Conservation (phyloP, 1,140 invertebrate species). For the Lithobius niger region DNA sequence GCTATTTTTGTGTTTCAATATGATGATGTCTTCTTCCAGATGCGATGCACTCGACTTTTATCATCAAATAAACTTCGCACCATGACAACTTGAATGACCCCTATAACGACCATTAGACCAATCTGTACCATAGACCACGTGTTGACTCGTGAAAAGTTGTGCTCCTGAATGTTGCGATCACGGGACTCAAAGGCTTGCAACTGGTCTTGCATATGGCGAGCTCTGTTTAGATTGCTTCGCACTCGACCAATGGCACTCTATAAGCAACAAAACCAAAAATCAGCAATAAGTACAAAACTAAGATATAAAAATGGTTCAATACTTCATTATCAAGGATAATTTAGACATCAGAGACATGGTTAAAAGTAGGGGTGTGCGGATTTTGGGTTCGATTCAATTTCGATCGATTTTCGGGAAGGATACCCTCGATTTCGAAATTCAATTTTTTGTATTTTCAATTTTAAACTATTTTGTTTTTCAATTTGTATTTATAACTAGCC, state of each 20-base stretch:
- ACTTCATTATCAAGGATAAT: conserved; percentile 4
- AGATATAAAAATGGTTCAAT: not conserved
- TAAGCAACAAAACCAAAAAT: conserved; percentile 18
- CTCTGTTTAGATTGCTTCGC: conserved; percentile 43
- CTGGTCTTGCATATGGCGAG: conserved; percentile 53
- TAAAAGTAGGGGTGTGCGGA: too few relatives aligned
- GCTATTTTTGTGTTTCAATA: too few relatives aligned
- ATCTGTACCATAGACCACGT: conserved; percentile 55
- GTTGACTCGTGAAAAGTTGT: conserved; percentile 56
- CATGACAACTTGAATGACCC: conserved; percentile 48
- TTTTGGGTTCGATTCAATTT: too few relatives aligned
- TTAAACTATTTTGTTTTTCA: too few relatives aligned
- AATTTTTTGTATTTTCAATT: too few relatives aligned
- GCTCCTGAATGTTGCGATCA: conserved; percentile 62
- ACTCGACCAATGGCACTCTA: conserved; percentile 44
- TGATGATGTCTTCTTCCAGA: conserved; percentile 33
- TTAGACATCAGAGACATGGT: too few relatives aligned
- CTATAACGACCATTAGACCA: conserved; percentile 51
- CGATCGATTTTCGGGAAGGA: too few relatives aligned
- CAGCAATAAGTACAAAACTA: not conserved
- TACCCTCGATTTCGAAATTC: too few relatives aligned
- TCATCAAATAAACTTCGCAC: conserved; percentile 54
- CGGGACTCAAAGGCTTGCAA: conserved; percentile 55
- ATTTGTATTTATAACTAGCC: too few relatives aligned
- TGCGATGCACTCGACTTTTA: conserved; percentile 37